Evolutionary conservation across 2,113 vertebrate genomes (phyloP).

Genomic region (Clarias macrocephalus): DNA sequence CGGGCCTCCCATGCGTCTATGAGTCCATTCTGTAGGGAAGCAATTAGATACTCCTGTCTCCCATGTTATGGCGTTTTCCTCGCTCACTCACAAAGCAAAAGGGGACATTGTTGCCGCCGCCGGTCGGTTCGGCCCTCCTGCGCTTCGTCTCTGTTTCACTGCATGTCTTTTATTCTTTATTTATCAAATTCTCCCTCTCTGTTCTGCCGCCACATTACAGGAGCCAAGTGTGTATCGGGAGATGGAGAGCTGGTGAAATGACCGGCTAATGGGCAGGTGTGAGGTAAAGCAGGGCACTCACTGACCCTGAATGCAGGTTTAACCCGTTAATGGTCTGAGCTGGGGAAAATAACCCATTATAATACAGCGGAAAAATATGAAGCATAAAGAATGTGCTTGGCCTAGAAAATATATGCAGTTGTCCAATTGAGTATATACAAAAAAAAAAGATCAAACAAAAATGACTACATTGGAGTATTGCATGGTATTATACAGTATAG

Average conservation of each 20-base stretch:
- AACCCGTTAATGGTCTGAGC: background rate
- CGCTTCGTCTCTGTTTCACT: conserved; percentile 31
- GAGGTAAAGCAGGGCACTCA: conserved; percentile 29
- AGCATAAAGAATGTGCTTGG: background rate
- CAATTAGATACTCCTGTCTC: conserved; percentile 54
- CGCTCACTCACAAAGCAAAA: conserved; percentile 37
- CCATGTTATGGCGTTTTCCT: conserved; percentile 48
- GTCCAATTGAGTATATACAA: background rate
- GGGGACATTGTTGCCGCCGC: conserved; percentile 46
- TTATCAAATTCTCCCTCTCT: conserved; percentile 43
- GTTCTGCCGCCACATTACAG: conserved; percentile 26
- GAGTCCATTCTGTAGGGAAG: conserved; percentile 53
- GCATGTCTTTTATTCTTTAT: conserved; percentile 37
- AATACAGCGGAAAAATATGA: background rate
- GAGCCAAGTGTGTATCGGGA: conserved; percentile 31
- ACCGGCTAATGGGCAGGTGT: conserved; percentile 40
- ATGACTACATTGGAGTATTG: too few relatives aligned
- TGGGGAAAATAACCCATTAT: background rate
- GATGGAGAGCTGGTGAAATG: conserved; percentile 36
- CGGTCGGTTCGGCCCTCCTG: conserved; percentile 34
- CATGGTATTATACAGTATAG: background rate
- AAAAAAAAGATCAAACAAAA: too few relatives aligned
- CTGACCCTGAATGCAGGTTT: conserved; percentile 1
- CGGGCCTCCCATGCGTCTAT: conserved; percentile 56
- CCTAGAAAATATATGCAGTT: background rate